Evolutionary conservation across 2,113 vertebrate genomes (phyloP).

Genomic region (Tricholaema leucomelas): DNA sequence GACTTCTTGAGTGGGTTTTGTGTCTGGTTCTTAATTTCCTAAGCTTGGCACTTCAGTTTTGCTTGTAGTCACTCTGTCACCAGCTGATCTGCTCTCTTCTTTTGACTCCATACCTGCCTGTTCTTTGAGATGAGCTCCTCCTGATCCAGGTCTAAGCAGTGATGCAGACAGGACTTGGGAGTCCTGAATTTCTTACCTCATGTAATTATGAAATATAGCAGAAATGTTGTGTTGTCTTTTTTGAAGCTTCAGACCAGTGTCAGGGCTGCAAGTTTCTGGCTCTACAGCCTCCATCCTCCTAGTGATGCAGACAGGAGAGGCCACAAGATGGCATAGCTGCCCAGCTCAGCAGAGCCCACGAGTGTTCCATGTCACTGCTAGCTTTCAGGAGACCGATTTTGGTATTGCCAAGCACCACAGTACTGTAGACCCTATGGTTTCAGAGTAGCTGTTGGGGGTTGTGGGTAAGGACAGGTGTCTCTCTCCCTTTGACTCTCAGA

Average conservation of each 20-base stretch:
- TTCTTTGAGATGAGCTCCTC: background rate
- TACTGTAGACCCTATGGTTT: fast-evolving
- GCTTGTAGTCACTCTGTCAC: background rate
- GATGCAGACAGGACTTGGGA: background rate
- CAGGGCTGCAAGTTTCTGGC: background rate
- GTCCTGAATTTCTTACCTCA: background rate
- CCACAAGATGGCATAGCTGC: background rate
- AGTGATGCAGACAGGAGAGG: fast-evolving
- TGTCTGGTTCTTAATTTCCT: background rate
- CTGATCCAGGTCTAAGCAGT: background rate
- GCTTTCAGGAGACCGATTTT: background rate
- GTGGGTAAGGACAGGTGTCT: background rate
- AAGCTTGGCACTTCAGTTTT: background rate
- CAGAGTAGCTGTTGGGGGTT: background rate
- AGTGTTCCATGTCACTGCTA: background rate
- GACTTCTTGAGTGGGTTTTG: background rate
- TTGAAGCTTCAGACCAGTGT: fast-evolving
- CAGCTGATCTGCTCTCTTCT: background rate
- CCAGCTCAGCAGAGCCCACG: background rate
- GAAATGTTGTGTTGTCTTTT: background rate
- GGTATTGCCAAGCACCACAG: background rate
- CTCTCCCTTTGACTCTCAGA: background rate
- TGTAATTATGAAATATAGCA: background rate
- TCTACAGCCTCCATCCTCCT: background rate
- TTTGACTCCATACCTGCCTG: background rate